Percentiles rank a stretch among this genome's conserved stretches.
Conservation (phyloP, 2,113 vertebrate genomes). For the Ciconia maguari region DNA sequence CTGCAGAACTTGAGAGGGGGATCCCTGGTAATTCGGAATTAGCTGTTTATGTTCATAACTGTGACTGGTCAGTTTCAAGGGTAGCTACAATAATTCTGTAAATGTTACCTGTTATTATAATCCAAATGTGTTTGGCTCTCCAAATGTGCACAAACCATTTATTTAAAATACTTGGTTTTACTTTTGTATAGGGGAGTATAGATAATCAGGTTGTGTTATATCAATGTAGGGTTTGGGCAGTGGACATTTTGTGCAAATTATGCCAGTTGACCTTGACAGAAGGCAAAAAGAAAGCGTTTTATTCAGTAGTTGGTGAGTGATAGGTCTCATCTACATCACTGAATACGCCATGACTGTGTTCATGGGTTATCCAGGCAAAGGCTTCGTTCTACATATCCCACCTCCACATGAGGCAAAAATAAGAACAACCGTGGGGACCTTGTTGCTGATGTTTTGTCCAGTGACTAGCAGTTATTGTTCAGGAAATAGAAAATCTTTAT, state of each 20-base stretch:
- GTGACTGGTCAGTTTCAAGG: not conserved
- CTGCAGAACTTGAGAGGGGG: not conserved
- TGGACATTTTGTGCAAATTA: not conserved
- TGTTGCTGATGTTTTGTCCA: not conserved
- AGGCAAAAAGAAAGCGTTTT: not conserved
- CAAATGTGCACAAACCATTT: not conserved
- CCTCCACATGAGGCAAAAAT: not conserved
- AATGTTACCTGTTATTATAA: not conserved
- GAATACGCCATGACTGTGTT: not conserved
- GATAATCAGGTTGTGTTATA: not conserved
- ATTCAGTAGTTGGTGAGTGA: not conserved
- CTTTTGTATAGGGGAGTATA: not conserved
- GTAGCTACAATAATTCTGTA: not conserved
- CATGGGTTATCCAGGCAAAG: not conserved
- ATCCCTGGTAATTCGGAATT: not conserved
- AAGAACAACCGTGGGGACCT: not conserved
- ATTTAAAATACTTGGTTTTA: not conserved
- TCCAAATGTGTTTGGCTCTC: not conserved
- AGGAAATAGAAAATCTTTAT: slow-evolving; percentile 50
- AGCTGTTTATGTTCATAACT: not conserved
- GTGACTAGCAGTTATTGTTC: not conserved
- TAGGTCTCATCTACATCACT: not conserved
- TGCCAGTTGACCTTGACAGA: not conserved
- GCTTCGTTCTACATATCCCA: not conserved
- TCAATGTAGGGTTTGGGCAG: rapidly evolving